Evolutionary conservation across 2,888 invertebrate genomes (phyloP).

Genomic region (Hartigia nigra): DNA sequence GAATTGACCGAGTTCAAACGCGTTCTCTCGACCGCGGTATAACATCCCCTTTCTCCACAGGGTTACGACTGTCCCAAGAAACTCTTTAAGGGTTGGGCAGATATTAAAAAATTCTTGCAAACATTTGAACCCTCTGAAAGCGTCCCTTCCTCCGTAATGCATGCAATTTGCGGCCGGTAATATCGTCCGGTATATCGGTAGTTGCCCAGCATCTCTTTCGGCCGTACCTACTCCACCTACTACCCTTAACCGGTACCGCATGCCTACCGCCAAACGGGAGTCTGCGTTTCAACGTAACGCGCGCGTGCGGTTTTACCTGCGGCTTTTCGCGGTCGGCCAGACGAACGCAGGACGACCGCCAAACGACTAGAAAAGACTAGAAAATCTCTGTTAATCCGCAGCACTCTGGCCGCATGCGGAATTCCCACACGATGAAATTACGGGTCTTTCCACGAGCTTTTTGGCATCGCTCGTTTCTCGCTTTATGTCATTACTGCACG

Average conservation of each 20-base stretch:
- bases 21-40: too few species aligned
- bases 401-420: background rate
- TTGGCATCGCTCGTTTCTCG: slow-evolving; percentile 6
- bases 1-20: too few species aligned
- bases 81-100: slow-evolving; percentile 9
- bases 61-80: background rate
- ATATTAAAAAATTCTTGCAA: slow-evolving; percentile 46
- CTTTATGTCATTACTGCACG: slow-evolving; percentile 53
- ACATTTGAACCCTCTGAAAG: slow-evolving; percentile 36
- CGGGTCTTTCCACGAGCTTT: background rate
- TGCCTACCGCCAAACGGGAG: background rate
- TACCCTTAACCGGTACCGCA: background rate
- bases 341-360: background rate
- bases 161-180: background rate
- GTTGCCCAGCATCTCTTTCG: background rate
- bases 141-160: slow-evolving; percentile 13
- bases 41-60: background rate
- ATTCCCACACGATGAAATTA: background rate
- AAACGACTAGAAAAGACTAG: background rate
- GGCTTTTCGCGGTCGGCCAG: background rate
- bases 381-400: background rate
- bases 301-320: background rate
- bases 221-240: background rate
- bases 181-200: background rate
- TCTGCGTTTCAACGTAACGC: background rate